A percentile compares a stretch with the other conserved stretches of the same genome.
Conservation (phyloP, 2,113 vertebrate genomes). For the Prietella phreatophila region DNA sequence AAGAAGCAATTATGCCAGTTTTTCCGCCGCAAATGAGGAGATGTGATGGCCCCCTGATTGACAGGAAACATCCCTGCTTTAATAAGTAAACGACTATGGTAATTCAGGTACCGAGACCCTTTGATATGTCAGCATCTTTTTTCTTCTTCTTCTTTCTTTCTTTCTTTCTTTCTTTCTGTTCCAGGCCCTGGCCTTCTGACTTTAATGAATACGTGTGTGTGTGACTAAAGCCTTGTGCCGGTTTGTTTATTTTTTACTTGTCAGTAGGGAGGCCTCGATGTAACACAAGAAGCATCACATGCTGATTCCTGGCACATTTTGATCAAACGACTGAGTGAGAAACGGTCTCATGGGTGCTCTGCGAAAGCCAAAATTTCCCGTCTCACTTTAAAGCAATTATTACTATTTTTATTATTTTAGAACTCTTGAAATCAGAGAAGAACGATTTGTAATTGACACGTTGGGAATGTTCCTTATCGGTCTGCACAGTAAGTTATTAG, state of each 20-base stretch:
- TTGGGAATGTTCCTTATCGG: slow-evolving; percentile 72
- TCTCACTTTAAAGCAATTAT: slow-evolving; percentile 57
- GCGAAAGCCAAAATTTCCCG: slow-evolving; percentile 44
- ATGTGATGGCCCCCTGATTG: slow-evolving; percentile 77
- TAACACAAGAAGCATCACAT: not conserved
- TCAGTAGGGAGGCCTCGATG: slow-evolving; percentile 46
- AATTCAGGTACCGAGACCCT: slow-evolving; percentile 78
- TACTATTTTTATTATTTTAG: slow-evolving; percentile 33
- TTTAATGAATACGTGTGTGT: slow-evolving; percentile 72
- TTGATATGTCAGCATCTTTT: slow-evolving; percentile 77
- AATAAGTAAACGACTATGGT: slow-evolving; percentile 83
- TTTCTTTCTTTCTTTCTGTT: slow-evolving; percentile 32
- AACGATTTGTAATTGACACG: slow-evolving; percentile 77
- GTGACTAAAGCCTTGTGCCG: slow-evolving; percentile 60
- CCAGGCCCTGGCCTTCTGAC: slow-evolving; percentile 64
- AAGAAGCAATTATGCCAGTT: slow-evolving; percentile 81
- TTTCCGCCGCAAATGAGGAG: slow-evolving; percentile 75
- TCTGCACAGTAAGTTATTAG: slow-evolving; percentile 95
- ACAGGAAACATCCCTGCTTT: slow-evolving; percentile 78
- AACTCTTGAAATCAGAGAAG: slow-evolving; percentile 71
- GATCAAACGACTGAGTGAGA: slow-evolving; percentile 15
- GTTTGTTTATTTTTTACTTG: slow-evolving; percentile 47
- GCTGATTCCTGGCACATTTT: slow-evolving; percentile 9
- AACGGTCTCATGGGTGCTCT: slow-evolving; percentile 5
- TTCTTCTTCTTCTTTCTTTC: slow-evolving; percentile 52